These are phyloP conservation scores for Papilio xuthus DNA, from an alignment of 1,140 invertebrate species.

Conservation along the genomic window DNA sequence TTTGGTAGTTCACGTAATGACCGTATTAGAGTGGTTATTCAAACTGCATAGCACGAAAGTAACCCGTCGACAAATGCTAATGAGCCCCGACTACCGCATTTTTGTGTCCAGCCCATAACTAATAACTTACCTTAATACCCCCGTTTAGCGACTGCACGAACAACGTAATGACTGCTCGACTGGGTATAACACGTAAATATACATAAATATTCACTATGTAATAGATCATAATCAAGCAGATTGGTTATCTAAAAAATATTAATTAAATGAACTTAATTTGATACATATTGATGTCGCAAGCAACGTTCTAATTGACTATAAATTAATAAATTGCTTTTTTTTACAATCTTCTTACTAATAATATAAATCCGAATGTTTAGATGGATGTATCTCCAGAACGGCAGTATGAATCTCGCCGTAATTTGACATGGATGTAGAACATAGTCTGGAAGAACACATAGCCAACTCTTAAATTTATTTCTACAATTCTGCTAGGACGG, in stretches of 20 bases:
- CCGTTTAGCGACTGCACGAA: neutral
- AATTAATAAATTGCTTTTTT: no score
- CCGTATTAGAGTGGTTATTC: constrained; percentile 14
- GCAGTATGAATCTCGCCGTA: no score
- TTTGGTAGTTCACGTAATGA: constrained; percentile 26
- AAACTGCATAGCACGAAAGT: constrained; percentile 30
- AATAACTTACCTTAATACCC: constrained; percentile 20
- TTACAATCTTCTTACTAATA: no score
- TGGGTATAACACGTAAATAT: neutral
- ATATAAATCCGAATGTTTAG: no score
- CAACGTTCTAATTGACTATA: neutral
- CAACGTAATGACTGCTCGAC: constrained; percentile 13
- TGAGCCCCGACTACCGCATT: constrained; percentile 26
- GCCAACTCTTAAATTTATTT: no score
- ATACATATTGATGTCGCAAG: neutral
- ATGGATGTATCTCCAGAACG: no score
- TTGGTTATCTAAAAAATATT: neutral
- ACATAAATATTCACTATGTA: neutral
- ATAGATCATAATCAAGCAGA: neutral
- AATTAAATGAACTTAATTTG: neutral
- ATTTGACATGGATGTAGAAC: no score
- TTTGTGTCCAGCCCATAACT: constrained; percentile 33
- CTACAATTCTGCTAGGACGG: no score
- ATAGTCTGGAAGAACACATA: no score
- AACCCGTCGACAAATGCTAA: constrained; percentile 32